A percentile compares a stretch with the other conserved stretches of the same genome.
Conservation (phyloP, 2,113 vertebrate species). For the Lynx canadensis region DNA sequence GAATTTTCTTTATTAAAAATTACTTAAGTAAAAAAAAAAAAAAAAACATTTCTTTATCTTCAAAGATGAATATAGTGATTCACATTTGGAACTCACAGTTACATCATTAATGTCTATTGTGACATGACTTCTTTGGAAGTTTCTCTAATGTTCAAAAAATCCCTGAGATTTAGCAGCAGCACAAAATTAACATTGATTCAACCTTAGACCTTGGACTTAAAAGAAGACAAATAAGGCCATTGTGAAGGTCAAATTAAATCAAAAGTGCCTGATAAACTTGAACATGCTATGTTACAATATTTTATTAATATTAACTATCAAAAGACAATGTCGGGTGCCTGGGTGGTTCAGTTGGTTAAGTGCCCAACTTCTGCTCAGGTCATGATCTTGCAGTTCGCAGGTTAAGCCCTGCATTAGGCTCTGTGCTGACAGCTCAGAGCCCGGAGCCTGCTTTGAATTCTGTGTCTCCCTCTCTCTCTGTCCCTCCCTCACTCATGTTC, state of each 20-base stretch:
- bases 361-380: too few species aligned
- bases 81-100: not conserved
- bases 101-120: not conserved
- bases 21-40: not conserved
- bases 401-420: too few species aligned
- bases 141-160: not conserved
- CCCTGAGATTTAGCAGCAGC: not conserved
- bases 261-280: not conserved
- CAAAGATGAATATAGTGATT: not conserved
- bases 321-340: not conserved
- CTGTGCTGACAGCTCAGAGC: too few species aligned
- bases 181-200: not conserved
- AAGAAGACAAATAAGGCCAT: not conserved
- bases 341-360: too few species aligned
- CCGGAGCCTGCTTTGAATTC: too few species aligned
- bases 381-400: too few species aligned
- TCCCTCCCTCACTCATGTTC: too few species aligned
- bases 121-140: constrained; percentile 6
- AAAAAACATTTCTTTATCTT: constrained; percentile 31
- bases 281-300: not conserved
- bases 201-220: not conserved
- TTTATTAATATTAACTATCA: not conserved
- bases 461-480: too few species aligned
- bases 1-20: constrained; percentile 3
- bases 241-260: not conserved